These are phyloP conservation scores for Gymnoscopelus microlampas DNA, from an alignment of 2,797 vertebrate species.

Conservation along the genomic window DNA sequence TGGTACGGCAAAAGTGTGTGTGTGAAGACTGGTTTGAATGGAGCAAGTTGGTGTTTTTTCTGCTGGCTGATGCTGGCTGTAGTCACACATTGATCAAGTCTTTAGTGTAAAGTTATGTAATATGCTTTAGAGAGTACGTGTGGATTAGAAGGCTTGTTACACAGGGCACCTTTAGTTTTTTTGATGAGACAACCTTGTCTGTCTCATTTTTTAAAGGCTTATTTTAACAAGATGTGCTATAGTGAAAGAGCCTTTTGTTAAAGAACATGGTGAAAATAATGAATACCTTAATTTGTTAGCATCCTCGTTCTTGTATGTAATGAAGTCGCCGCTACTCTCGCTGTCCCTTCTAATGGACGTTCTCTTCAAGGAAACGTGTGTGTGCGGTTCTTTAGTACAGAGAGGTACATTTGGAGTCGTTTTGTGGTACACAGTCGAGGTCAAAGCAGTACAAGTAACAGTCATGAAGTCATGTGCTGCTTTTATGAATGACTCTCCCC, in stretches of 20 bases:
- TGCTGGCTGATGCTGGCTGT: not conserved
- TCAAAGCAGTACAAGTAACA: constrained; percentile 61
- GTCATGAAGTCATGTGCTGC: constrained; percentile 74
- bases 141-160: not conserved
- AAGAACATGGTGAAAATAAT: not conserved
- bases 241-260: not conserved
- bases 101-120: constrained; percentile 33
- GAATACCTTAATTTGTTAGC: not conserved
- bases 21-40: constrained; percentile 10
- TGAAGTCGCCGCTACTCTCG: not conserved
- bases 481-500: constrained; percentile 79
- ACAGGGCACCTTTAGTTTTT: constrained; percentile 4
- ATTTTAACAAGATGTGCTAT: too few species aligned
- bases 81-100: constrained; percentile 18
- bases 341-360: not conserved
- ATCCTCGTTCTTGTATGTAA: not conserved
- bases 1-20: not conserved
- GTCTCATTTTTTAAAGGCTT: too few species aligned
- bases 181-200: not conserved
- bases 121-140: constrained; percentile 9
- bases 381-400: not conserved
- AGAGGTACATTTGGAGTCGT: constrained; percentile 2
- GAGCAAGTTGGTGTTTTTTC: constrained; percentile 9
- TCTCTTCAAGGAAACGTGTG: constrained; percentile 16
- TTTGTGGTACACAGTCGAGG: constrained; percentile 33